Evolutionary conservation across 37 sponge, comb jelly and placozoan species (phyloP).

Genomic region (Theonella swinhoei): DNA sequence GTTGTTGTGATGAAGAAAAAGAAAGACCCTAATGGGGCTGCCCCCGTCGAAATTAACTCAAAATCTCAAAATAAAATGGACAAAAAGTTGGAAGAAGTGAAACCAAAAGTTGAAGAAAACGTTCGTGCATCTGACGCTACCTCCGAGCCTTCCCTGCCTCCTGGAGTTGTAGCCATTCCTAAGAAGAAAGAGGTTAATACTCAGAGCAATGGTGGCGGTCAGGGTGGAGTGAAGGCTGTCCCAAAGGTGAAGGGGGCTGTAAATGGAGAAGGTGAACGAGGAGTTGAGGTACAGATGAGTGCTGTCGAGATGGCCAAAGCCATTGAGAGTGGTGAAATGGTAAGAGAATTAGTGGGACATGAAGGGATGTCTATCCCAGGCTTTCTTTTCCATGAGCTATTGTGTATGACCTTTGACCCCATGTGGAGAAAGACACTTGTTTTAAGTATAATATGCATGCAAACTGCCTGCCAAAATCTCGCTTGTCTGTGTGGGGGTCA

Average conservation of each 20-base stretch:
- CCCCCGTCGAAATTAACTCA: too few relatives aligned
- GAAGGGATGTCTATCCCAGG: too few relatives aligned
- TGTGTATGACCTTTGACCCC: too few relatives aligned
- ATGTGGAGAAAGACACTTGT: too few relatives aligned
- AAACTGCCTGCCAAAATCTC: too few relatives aligned
- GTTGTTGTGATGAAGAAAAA: background rate
- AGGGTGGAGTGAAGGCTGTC: background rate
- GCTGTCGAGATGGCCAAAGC: slow-evolving; percentile 25
- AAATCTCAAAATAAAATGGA: too few relatives aligned
- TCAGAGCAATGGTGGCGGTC: background rate
- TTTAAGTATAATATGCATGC: too few relatives aligned
- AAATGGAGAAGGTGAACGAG: background rate
- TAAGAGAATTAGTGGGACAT: too few relatives aligned
- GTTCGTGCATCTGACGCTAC: background rate
- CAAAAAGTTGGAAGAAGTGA: background rate
- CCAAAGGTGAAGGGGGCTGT: background rate
- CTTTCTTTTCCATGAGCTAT: too few relatives aligned
- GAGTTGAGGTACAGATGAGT: slow-evolving; percentile 1
- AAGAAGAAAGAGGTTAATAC: background rate
- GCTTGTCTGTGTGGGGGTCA: too few relatives aligned
- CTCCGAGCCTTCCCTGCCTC: background rate
- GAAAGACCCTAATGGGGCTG: background rate
- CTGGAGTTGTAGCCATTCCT: background rate
- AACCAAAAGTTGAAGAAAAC: background rate
- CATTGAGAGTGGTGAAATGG: slow-evolving; percentile 28